phyloP scores from a whole-genome alignment of 2,797 vertebrate species.

The Notamacropus eugenii region DNA sequence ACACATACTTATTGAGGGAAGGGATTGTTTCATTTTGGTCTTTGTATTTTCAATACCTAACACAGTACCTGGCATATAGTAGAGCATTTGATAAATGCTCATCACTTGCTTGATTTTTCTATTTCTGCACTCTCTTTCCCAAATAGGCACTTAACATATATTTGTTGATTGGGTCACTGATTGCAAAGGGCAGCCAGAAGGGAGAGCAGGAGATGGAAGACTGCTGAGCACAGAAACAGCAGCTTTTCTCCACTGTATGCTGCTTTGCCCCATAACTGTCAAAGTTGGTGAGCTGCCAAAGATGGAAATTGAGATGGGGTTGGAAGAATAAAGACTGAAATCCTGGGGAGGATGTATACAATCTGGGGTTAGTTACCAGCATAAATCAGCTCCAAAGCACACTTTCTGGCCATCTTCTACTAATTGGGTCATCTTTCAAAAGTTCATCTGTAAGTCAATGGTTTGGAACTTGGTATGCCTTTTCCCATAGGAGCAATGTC shows the following conservation, averaged over 20 bases:
- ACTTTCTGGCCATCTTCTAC: neutral
- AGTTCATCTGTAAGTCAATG: constrained; percentile 54
- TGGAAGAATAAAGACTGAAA: neutral
- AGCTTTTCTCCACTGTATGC: neutral
- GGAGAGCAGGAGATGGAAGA: neutral
- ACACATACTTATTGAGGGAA: neutral
- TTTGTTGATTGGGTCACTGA: neutral
- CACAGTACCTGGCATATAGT: neutral
- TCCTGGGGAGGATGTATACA: neutral
- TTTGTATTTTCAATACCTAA: neutral
- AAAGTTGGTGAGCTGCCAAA: neutral
- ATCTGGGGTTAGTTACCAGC: neutral
- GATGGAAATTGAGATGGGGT: neutral
- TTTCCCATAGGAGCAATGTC: constrained; percentile 13
- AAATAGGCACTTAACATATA: neutral
- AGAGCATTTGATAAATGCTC: neutral
- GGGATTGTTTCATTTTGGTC: neutral
- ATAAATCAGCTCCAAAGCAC: neutral
- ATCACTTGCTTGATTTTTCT: neutral
- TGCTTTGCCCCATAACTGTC: neutral
- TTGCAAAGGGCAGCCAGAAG: neutral
- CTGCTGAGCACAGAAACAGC: fast-evolving
- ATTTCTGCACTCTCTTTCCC: neutral
- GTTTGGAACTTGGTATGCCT: constrained; percentile 40
- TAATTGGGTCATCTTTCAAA: constrained; percentile 32